Base-by-base conservation (phyloP, 2,113 vertebrate species). In the Prinia subflava region DNA sequence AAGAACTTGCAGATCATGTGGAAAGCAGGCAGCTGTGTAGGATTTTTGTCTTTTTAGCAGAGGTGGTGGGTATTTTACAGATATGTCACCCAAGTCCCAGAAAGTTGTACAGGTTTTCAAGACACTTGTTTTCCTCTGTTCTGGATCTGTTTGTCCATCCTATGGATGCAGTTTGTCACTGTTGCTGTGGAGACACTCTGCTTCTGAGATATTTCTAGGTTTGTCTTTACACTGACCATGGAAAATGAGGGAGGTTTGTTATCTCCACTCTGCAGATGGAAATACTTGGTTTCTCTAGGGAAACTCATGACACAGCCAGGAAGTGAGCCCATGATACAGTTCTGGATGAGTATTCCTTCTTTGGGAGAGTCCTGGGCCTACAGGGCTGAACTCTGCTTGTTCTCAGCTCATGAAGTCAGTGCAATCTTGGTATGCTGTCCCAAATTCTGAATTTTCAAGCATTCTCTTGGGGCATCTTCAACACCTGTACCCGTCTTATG, bases 221-320 rank as follows among this genome's bases (percentile, higher is more conserved):
- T 94, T 93, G 71, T 63, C 85, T 91, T 92, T 37, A 81, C 50
- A 80, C 52, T 91, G 90, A 77, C 84, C 59, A 57, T 2, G 2
- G 87, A 91, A 90, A 74, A 86, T 44, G 42, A 86, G 35, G 27
- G 27, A 59, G 81, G 56, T 73, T 92, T 91, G 37, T 89, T 97
- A 94, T 96, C 90, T 77, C 60, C 56, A 49, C 74, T 35, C 80
- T 83, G 62, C 93, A 97, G 79, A 88, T 93, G 90, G 90, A 91
- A 88, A 70, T 86, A 50, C 0, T 3, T 90, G 79, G 82, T 90
- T 95, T 95, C 68, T 92, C 47, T 49, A 37, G 68, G 75, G 79
- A 90, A 95, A 30, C 60, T 63, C 47, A 9, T 88, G 92, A 88
- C 80, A 86, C 79, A 92, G 22, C 11, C 78, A 93, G 87, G 93